phyloP scores from a whole-genome alignment of 2,113 vertebrate species.

The Hemichromis elongatus region DNA sequence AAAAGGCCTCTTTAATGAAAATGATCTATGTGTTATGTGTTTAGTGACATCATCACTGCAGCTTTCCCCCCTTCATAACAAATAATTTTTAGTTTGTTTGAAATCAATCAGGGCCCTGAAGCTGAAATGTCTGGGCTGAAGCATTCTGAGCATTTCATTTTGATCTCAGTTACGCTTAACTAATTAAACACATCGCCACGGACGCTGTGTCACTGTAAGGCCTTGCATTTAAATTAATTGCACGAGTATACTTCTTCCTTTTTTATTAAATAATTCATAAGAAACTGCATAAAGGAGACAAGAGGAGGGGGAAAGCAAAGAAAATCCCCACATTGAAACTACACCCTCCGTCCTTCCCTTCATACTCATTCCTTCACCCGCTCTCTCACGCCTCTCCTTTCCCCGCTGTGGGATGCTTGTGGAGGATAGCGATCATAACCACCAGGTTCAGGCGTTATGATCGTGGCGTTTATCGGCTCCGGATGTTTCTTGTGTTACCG shows the following conservation, averaged over 20 bases:
- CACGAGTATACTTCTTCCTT: not conserved
- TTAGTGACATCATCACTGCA: not conserved
- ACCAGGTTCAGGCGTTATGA: constrained; percentile 22
- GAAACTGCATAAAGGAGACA: not conserved
- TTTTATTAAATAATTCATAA: not conserved
- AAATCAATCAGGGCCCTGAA: not conserved
- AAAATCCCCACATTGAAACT: constrained; percentile 14
- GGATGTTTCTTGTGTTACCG: constrained; percentile 48
- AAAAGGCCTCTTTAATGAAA: not conserved
- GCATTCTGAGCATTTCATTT: not conserved
- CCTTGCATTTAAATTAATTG: not conserved
- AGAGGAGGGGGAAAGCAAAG: not conserved
- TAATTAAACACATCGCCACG: not conserved
- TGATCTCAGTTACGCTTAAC: not conserved
- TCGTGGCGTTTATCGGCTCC: constrained; percentile 23
- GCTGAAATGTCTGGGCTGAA: not conserved
- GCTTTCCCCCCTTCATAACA: not conserved
- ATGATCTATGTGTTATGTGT: not conserved
- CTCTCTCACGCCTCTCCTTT: constrained; percentile 32
- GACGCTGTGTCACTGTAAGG: not conserved
- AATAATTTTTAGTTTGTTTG: not conserved
- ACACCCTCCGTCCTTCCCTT: not conserved
- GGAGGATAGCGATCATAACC: constrained; percentile 38
- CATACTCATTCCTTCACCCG: not conserved
- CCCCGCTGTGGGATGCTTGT: constrained; percentile 6